These are phyloP conservation scores for Onychostoma macrolepis DNA, from an alignment of 2,113 vertebrate genomes.

Conservation along the genomic window DNA sequence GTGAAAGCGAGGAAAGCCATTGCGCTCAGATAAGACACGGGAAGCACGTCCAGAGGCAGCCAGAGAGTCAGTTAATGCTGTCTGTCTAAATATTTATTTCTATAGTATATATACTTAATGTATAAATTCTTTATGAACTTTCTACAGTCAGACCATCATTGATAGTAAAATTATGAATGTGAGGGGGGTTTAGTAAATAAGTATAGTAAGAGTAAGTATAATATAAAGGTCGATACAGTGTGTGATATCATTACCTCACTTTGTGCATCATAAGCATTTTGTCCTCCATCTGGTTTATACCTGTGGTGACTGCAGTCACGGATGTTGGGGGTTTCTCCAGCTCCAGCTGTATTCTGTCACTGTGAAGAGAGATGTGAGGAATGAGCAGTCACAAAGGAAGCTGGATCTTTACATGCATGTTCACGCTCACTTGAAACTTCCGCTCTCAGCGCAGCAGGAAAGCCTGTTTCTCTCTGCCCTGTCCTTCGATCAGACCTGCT, in stretches of 20 bases:
- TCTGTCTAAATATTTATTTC: slow-evolving; percentile 29
- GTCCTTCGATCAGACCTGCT: neutral
- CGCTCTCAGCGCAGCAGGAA: slow-evolving; percentile 1
- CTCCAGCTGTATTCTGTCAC: neutral
- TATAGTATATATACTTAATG: neutral
- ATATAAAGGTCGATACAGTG: neutral
- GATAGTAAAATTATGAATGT: neutral
- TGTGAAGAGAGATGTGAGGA: neutral
- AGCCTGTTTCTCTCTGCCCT: neutral
- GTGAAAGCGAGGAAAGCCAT: slow-evolving; percentile 74
- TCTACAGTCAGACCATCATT: neutral
- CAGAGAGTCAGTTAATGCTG: slow-evolving; percentile 60
- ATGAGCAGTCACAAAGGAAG: neutral
- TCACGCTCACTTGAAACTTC: neutral
- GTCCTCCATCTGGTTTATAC: neutral
- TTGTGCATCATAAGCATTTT: neutral
- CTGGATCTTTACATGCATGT: neutral
- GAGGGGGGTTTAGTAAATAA: neutral
- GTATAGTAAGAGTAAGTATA: neutral
- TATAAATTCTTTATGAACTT: neutral
- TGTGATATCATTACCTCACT: neutral
- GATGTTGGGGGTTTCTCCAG: neutral
- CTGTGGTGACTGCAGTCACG: neutral
- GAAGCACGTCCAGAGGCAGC: slow-evolving; percentile 62
- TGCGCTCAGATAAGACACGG: slow-evolving; percentile 69